Evolutionary conservation across 2,888 invertebrate species (phyloP).

Genomic region (Brassicogethes aeneus): DNA sequence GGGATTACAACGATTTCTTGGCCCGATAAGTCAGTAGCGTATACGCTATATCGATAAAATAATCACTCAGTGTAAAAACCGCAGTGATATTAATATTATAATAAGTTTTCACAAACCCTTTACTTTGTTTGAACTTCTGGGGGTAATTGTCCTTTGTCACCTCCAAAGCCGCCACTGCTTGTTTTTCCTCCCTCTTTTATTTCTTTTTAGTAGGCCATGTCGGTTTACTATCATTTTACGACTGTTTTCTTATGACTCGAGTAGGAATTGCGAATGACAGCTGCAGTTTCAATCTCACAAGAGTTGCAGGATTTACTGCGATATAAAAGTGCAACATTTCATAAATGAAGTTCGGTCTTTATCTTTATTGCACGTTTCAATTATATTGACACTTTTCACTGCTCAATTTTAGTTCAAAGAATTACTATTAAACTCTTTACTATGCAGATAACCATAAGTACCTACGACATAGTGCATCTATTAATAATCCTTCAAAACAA

Average conservation of each 20-base stretch:
- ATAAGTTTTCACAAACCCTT: too few species aligned
- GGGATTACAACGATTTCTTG: constrained; percentile 26
- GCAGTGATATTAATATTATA: too few species aligned
- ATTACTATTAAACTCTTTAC: too few species aligned
- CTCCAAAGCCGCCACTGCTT: too few species aligned
- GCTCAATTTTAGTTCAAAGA: too few species aligned
- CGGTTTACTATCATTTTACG: constrained; percentile 21
- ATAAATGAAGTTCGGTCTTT: not conserved
- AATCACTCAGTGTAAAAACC: too few species aligned
- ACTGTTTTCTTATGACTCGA: constrained; percentile 21
- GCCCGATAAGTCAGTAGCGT: constrained; percentile 23
- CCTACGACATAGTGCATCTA: too few species aligned
- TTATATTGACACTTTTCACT: not conserved
- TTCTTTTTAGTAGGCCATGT: constrained; percentile 6
- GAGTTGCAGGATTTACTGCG: not conserved
- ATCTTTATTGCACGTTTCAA: not conserved
- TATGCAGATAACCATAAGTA: too few species aligned
- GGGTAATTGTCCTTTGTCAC: too few species aligned
- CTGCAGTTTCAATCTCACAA: constrained; percentile 25
- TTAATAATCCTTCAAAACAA: too few species aligned
- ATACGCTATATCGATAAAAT: too few species aligned
- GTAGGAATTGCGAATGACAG: constrained; percentile 26
- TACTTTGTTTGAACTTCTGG: too few species aligned
- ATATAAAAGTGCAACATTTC: not conserved
- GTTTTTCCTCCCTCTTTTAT: constrained; percentile 16